Conservation (phyloP, 2,888 invertebrate genomes). For the Netelia inedita region DNA sequence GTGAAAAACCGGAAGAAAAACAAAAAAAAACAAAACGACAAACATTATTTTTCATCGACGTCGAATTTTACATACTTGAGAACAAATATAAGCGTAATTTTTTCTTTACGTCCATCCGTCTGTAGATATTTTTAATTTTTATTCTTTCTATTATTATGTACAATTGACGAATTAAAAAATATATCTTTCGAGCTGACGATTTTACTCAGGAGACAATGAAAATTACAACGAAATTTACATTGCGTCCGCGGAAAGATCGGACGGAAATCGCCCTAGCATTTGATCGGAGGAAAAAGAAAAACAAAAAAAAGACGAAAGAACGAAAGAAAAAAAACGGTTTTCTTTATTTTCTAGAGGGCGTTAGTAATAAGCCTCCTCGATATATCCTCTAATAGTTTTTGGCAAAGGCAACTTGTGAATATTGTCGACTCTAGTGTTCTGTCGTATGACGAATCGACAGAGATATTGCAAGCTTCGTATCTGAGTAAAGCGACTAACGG, state of each 20-base stretch:
- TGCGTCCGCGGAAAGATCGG: neutral
- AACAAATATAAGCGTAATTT: slow-evolving; percentile 40
- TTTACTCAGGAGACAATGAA: neutral
- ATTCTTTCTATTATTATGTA: neutral
- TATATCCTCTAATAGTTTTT: slow-evolving; percentile 87
- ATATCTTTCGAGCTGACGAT: neutral
- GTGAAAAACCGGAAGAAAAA: slow-evolving; percentile 30
- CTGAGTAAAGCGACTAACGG: slow-evolving; percentile 91
- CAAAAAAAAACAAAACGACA: too few relatives aligned
- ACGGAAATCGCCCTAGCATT: neutral
- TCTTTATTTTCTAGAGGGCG: neutral
- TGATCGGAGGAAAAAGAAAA: neutral
- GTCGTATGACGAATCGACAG: slow-evolving; percentile 91
- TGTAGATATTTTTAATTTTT: neutral
- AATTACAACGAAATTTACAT: neutral
- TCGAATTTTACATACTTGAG: slow-evolving; percentile 37
- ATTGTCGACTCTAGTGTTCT: slow-evolving; percentile 89
- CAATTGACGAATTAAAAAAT: neutral
- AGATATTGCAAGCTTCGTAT: slow-evolving; percentile 90
- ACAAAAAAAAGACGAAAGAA: neutral
- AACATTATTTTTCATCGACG: slow-evolving; percentile 42
- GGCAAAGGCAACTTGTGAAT: slow-evolving; percentile 90
- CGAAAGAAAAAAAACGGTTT: neutral
- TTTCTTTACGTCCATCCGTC: slow-evolving; percentile 34
- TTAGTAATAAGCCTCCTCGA: slow-evolving; percentile 84